phyloP scores from a whole-genome alignment of 2,888 invertebrate species.

The Zeuzera pyrina region DNA sequence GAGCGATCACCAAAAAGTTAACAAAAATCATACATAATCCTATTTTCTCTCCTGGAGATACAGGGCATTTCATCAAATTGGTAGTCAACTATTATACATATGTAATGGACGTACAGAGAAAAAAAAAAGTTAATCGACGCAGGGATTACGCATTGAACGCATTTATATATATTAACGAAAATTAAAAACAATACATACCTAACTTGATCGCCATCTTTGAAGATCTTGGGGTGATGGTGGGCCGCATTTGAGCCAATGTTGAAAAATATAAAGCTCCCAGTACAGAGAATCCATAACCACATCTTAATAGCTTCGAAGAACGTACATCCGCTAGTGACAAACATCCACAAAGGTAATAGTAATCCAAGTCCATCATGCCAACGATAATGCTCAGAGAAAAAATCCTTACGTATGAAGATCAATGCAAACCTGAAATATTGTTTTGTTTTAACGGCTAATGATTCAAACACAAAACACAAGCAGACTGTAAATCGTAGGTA shows the following conservation, averaged over 20 bases:
- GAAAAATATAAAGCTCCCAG: conserved; percentile 75
- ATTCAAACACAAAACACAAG: not conserved
- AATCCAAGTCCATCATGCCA: conserved; percentile 48
- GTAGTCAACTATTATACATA: too few species aligned
- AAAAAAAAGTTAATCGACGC: too few species aligned
- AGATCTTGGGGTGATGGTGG: conserved; percentile 85
- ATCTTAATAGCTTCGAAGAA: conserved; percentile 38
- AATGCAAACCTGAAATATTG: conserved; percentile 33
- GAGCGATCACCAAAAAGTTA: too few species aligned
- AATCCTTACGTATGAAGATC: conserved; percentile 33
- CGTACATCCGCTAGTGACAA: conserved; percentile 34
- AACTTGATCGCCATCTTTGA: conserved; percentile 82
- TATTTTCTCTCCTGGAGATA: too few species aligned
- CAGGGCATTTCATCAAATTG: too few species aligned
- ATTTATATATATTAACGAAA: too few species aligned
- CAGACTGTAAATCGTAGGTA: conserved; percentile 1
- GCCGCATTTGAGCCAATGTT: conserved; percentile 80
- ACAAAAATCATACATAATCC: too few species aligned
- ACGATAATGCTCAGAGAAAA: conserved; percentile 35
- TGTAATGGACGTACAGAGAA: too few species aligned
- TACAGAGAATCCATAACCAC: conserved; percentile 71
- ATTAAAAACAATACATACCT: conserved; percentile 17
- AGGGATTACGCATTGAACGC: too few species aligned
- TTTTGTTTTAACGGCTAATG: not conserved
- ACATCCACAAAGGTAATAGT: conserved; percentile 54